Evolutionary conservation across 1,140 invertebrate species (phyloP), one percentile per base, ranked within the genome.

Genomic region (Chrysomallon squamiferum): DNA sequence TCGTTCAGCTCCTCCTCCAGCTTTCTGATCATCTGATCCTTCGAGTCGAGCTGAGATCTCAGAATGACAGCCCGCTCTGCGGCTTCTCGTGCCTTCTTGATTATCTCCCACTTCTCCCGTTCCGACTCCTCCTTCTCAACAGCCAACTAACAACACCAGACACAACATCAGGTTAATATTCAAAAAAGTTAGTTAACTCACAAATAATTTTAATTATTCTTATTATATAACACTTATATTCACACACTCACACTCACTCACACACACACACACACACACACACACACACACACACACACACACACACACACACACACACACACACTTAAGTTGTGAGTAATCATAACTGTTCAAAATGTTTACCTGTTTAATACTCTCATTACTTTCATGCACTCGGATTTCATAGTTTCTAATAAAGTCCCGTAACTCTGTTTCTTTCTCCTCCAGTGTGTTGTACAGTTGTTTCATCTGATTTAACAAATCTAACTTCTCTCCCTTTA

Each of bases 331-430:
- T n/a, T n/a, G n/a, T n/a, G n/a, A n/a, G n/a, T n/a, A n/a, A n/a
- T n/a, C n/a, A n/a, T n/a, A n/a, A n/a, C n/a, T n/a, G n/a, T n/a
- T n/a, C n/a, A n/a, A n/a, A n/a, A n/a, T n/a, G n/a, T n/a, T n/a
- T 57, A 86, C 84, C 80, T 86, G 82, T 71, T 91, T 90, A 47
- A 92, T 87, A 59, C 88, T 90, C 58, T 90, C 88, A 79, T 93
- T 91, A 82, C 88, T 91, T 79, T 93, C 91, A 74, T 90, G 88
- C 88, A 93, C 91, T 79, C 90, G 87, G 88, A 95, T 93, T 87
- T 96, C 95, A 84, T 95, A 97, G 86, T 93, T 96, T 65, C 94
- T 88, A 77, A 97, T 96, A 78, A 97, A 97, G 84, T 96, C 94
- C 66, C 95, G 87, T 18, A 97, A 87, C 85, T 96, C 95, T 68